phyloP scores from a whole-genome alignment of 2,797 vertebrate genomes.

The Lacerta viridis region DNA sequence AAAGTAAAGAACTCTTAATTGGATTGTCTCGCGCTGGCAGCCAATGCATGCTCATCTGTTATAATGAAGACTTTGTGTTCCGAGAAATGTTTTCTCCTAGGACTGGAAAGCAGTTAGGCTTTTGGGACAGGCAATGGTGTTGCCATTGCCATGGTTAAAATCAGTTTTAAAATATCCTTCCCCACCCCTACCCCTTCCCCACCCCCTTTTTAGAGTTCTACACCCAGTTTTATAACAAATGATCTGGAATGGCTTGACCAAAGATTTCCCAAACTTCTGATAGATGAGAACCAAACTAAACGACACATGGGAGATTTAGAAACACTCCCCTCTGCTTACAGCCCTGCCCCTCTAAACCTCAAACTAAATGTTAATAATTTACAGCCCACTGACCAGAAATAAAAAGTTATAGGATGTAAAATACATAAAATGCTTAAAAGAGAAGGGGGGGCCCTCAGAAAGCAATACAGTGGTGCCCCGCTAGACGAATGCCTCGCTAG shows the following conservation, averaged over 20 bases:
- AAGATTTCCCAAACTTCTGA: background rate
- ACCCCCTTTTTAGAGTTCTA: background rate
- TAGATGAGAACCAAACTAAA: background rate
- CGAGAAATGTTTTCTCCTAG: background rate
- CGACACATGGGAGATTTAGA: background rate
- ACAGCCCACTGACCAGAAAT: too few species aligned
- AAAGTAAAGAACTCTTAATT: slow-evolving; percentile 2
- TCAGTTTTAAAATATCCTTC: background rate
- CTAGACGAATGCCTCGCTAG: too few species aligned
- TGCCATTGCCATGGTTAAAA: background rate
- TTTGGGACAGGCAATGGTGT: background rate
- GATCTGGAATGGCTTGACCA: background rate
- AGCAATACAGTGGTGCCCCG: too few species aligned
- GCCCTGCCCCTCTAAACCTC: too few species aligned
- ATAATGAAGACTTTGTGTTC: slow-evolving; percentile 2
- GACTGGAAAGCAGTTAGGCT: background rate
- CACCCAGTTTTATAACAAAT: background rate
- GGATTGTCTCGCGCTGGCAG: background rate
- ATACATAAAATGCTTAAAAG: too few species aligned
- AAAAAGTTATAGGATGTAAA: too few species aligned
- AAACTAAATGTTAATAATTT: too few species aligned
- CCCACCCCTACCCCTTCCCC: too few species aligned
- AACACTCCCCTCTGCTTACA: background rate
- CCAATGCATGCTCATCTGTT: background rate
- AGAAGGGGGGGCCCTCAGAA: too few species aligned